Base-by-base conservation (phyloP, 2,888 invertebrate species). In the Mayetiola destructor region DNA sequence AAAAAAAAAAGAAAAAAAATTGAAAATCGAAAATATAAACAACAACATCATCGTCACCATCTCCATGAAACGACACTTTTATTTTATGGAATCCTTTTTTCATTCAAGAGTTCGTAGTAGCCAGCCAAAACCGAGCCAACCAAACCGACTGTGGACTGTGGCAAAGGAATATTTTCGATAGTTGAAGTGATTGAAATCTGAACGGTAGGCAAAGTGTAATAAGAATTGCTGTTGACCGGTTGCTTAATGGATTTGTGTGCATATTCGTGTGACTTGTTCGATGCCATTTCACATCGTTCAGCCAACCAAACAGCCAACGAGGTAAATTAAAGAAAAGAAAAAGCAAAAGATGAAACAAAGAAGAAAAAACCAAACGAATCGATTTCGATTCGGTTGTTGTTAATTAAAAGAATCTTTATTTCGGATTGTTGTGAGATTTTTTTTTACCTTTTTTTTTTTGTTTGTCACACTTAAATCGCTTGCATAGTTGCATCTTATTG, bases 111-210 rank as follows among this genome's bases (percentile, higher is more conserved):
- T 18, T 39, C 3, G 39, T 5, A 39, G 10, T n/a, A n/a, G n/a
- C n/a, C n/a, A n/a, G n/a, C n/a, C 18, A 39, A 39, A 16, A 39
- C 16, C 5, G 5, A 42, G 4, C 23, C 21, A 10, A 42, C n/a
- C 14, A 21, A 42, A 42, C 16, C 3, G 42, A 6, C 14, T 6
- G 3, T 10, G 6, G 23, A 42, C n/a, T n/a, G n/a, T n/a, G n/a
- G n/a, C n/a, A n/a, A n/a, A n/a, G n/a, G n/a, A n/a, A n/a, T n/a
- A n/a, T n/a, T n/a, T n/a, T n/a, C n/a, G n/a, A n/a, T n/a, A n/a
- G n/a, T n/a, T n/a, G n/a, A 48, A 48, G 48, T 48, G 48, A 48
- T 48, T 48, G 48, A 27, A 16, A 48, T 48, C 48, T 48, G 48
- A 48, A 48, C 27, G 12, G 48, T 48, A 27, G n/a, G 27, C 48